A percentile compares a stretch with the other conserved stretches of the same genome.
Evolutionary conservation across 2,113 vertebrate genomes (phyloP).

Genomic region (Prinia subflava): DNA sequence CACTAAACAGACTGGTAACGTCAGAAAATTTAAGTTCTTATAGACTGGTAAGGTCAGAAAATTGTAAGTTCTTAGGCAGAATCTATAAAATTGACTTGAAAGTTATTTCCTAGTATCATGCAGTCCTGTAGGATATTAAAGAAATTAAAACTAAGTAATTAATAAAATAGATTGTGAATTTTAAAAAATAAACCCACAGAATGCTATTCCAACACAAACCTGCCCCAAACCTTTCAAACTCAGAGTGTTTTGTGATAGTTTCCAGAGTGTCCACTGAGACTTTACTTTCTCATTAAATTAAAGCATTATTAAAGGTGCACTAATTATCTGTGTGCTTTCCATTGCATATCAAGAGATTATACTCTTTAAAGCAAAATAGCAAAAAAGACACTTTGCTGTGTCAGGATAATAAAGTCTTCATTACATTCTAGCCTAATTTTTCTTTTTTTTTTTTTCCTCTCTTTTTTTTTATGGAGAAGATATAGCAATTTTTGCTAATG

Average conservation of each 20-base stretch:
- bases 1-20: not conserved
- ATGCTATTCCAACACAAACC: not conserved
- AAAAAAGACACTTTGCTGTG: not conserved
- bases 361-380: not conserved
- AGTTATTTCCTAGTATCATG: not conserved
- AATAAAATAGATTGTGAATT: not conserved
- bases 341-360: not conserved
- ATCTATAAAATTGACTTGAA: not conserved
- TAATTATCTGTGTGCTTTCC: not conserved
- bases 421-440: not conserved
- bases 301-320: not conserved
- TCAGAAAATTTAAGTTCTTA: not conserved
- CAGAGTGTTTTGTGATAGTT: not conserved
- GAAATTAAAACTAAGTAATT: not conserved
- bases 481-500: not conserved
- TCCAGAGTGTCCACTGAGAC: not conserved
- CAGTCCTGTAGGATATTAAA: not conserved
- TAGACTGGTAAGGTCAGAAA: not conserved
- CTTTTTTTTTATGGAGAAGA: not conserved
- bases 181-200: not conserved
- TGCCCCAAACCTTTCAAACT: not conserved
- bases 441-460: not conserved
- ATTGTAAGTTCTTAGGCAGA: not conserved
- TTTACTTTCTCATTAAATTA: not conserved
- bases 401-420: not conserved